Evolutionary conservation across 2,797 vertebrate genomes (phyloP).

Genomic region (Novumbra hubbsi): DNA sequence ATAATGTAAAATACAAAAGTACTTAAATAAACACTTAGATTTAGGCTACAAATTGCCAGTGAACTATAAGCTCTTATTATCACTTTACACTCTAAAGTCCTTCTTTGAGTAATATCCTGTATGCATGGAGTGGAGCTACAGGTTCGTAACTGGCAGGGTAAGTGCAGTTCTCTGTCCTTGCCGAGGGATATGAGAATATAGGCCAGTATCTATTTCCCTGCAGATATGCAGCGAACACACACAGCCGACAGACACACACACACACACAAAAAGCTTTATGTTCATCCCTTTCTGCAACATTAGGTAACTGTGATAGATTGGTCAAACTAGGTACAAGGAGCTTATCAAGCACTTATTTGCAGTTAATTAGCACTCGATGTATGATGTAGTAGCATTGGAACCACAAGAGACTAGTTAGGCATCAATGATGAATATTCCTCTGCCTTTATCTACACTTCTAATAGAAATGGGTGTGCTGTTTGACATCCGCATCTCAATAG

Average conservation of each 20-base stretch:
- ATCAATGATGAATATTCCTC: constrained; percentile 6
- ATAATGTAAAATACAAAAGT: too few relatives aligned
- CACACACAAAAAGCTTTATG: constrained; percentile 11
- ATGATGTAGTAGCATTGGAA: constrained; percentile 1
- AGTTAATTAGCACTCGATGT: constrained; percentile 19
- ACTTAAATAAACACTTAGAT: too few relatives aligned
- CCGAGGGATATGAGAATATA: background rate
- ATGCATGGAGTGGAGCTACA: background rate
- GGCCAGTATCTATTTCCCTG: background rate
- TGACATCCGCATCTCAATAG: too few relatives aligned
- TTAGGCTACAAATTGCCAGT: too few relatives aligned
- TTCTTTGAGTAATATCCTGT: constrained; percentile 1
- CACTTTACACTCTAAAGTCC: too few relatives aligned
- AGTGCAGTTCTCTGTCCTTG: constrained; percentile 17
- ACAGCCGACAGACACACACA: background rate
- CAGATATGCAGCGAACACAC: background rate
- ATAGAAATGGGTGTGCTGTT: constrained; percentile 5
- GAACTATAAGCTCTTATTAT: too few relatives aligned
- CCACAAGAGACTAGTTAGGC: background rate
- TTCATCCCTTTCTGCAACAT: constrained; percentile 16
- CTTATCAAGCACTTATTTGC: constrained; percentile 16
- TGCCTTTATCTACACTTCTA: background rate
- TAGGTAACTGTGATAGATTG: constrained; percentile 4
- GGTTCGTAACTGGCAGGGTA: background rate
- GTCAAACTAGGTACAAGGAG: constrained; percentile 8